Base-by-base conservation (phyloP, 2,797 vertebrate genomes). In the Notamacropus eugenii region DNA sequence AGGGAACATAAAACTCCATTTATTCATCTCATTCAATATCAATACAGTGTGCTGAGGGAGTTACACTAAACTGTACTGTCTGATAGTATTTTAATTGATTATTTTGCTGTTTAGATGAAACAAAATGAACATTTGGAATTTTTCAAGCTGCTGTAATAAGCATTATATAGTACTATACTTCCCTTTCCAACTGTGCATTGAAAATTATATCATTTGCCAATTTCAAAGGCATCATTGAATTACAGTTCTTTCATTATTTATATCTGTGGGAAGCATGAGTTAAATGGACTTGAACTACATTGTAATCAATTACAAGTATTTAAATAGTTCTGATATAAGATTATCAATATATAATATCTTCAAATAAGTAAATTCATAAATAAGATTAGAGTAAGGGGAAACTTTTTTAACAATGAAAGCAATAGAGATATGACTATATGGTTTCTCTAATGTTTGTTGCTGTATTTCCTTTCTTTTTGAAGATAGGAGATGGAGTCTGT, bases 31-130 rank as follows among this genome's bases (percentile, higher is more conserved):
- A 56, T 96, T 94, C 95, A 95, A 96, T 97, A 95, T 31, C 40
- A 95, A 0, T 90, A 1, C 14, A 28, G 10, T 56, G 91, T 96
- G 46, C 55, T 95, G 6, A 97, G 50, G 40, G 55, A 92, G 27
- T 55, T 93, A 92, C 93, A 93, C 46, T 96, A 92, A 97, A 62
- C 62, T 94, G 27, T 92, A 74, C 4, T 31, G 29, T 34, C 52
- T 93, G n/a, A 50, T 96, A 67, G 16, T 92, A 97, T 94, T 97
- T 97, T 94, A 97, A 90, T 91, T 95, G 27, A 92, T 93, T 91
- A 92, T 74, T 97, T 95, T 91, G 67, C 14, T 94, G 1, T 93
- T 87, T 95, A 96, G 96, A 93, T 55, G 52, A 31, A 95, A 67
- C 59, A 90, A 94, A 94, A 62, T 96, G n/a, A 95, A n/a, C 14